These are phyloP conservation scores for Formicarius rufipectus DNA, from an alignment of 2,113 vertebrate species.

Conservation along the genomic window DNA sequence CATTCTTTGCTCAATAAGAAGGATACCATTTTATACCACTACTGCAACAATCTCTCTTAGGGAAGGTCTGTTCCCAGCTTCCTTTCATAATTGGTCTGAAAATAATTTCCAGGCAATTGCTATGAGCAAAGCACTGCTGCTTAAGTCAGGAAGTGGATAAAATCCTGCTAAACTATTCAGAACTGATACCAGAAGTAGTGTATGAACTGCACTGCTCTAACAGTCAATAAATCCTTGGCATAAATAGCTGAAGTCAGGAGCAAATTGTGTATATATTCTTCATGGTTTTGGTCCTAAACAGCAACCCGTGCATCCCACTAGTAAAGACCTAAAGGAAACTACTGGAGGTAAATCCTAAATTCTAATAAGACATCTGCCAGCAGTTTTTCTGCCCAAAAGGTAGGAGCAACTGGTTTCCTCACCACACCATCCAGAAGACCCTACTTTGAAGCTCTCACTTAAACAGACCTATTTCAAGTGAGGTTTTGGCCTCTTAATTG, in stretches of 20 bases:
- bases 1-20: not conserved
- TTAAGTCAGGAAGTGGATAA: not conserved
- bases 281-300: not conserved
- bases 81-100: not conserved
- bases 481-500: not conserved
- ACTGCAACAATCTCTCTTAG: not conserved
- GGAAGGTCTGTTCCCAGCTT: not conserved
- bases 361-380: not conserved
- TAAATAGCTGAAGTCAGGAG: not conserved
- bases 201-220: not conserved
- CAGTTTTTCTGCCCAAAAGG: not conserved
- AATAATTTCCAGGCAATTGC: not conserved
- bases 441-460: not conserved
- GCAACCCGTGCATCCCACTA: not conserved
- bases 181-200: not conserved
- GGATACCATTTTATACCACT: not conserved
- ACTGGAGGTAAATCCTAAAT: not conserved
- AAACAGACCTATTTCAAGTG: not conserved
- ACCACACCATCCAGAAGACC: fast-evolving
- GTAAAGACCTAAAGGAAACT: not conserved
- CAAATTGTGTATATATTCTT: not conserved
- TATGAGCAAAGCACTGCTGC: not conserved
- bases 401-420: not conserved
- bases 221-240: not conserved
- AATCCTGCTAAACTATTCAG: not conserved